Percentiles rank a stretch among this genome's conserved stretches.
These are phyloP conservation scores for Clarias pachynema DNA, from an alignment of 2,797 vertebrate species.

Conservation along the genomic window DNA sequence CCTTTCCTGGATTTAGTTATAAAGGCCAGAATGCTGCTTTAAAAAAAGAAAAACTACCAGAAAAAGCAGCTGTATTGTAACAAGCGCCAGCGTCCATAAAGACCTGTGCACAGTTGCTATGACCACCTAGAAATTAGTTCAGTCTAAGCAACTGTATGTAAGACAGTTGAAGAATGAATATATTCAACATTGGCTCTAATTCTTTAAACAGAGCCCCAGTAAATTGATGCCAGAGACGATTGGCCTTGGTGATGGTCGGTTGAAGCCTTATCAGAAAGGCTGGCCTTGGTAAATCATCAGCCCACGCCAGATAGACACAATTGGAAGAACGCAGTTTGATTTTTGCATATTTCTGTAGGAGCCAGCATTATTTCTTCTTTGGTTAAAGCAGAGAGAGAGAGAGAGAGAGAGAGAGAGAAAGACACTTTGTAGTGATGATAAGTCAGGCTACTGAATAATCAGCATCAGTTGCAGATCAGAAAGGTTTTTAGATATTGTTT, in stretches of 20 bases:
- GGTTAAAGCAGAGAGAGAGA: neutral
- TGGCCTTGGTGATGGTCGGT: slow-evolving; percentile 62
- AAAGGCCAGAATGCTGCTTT: neutral
- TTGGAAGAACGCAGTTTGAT: slow-evolving; percentile 33
- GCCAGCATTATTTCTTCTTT: slow-evolving; percentile 30
- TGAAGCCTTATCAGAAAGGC: slow-evolving; percentile 66
- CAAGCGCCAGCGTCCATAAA: slow-evolving; percentile 7
- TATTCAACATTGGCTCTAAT: slow-evolving; percentile 10
- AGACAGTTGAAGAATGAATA: slow-evolving; percentile 20
- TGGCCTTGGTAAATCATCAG: slow-evolving; percentile 80
- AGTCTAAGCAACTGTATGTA: slow-evolving; percentile 15
- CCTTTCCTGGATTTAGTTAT: neutral
- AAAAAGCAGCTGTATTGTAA: neutral
- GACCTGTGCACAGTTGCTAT: neutral
- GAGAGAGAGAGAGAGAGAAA: neutral
- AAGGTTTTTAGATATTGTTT: neutral
- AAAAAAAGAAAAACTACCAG: neutral
- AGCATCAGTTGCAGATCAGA: neutral
- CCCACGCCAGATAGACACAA: slow-evolving; percentile 65
- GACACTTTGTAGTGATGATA: too few relatives aligned
- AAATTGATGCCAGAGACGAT: slow-evolving; percentile 55
- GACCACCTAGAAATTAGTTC: slow-evolving; percentile 10
- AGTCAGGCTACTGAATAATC: neutral
- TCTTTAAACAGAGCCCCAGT: slow-evolving; percentile 15
- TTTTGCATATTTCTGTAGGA: slow-evolving; percentile 46